Evolutionary conservation across 1,140 invertebrate species (phyloP).

Genomic region (Heliconius hermathena): DNA sequence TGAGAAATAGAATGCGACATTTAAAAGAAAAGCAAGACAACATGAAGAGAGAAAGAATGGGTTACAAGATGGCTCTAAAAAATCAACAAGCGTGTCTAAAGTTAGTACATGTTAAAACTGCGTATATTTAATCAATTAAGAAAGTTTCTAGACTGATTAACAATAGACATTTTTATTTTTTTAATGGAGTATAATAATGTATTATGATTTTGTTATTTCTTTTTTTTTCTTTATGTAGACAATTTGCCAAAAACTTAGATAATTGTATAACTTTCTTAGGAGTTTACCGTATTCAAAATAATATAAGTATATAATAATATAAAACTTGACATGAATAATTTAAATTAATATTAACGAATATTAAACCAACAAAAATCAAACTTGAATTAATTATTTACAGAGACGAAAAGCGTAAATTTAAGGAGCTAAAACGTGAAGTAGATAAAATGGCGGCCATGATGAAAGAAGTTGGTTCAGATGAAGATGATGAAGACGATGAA

Average conservation of each 20-base stretch:
- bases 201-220: no score
- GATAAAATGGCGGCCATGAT: constrained; percentile 94
- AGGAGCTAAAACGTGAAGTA: constrained; percentile 91
- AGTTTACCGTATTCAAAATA: no score
- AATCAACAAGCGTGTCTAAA: constrained; percentile 89
- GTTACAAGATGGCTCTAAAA: constrained; percentile 89
- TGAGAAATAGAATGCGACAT: constrained; percentile 89
- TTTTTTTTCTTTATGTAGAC: no score
- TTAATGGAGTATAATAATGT: neutral
- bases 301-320: no score
- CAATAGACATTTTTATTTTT: neutral
- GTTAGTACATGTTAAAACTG: constrained; percentile 54
- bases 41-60: constrained; percentile 89
- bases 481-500: constrained; percentile 86
- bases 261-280: no score
- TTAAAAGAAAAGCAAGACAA: constrained; percentile 90
- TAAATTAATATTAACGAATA: neutral
- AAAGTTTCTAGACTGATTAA: no score
- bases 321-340: neutral
- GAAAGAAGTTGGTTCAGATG: constrained; percentile 89
- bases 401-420: constrained; percentile 89
- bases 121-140: no score
- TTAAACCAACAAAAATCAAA: no score
- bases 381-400: constrained; percentile 51
- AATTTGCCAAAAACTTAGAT: no score